Base-by-base conservation (phyloP, 2,888 invertebrate species). In the Lamellibrachia columna region DNA sequence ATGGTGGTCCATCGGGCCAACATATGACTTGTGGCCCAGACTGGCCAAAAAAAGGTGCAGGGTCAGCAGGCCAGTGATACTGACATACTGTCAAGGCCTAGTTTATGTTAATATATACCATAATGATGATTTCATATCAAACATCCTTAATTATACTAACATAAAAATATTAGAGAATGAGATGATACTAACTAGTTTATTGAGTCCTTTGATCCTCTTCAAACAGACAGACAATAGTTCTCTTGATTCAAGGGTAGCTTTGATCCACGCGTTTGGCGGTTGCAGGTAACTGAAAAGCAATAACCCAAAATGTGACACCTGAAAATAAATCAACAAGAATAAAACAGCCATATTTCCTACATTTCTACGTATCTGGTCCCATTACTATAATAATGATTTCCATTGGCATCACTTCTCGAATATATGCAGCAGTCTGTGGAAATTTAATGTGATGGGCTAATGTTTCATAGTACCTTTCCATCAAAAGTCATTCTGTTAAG, bases 121-220 rank as follows among this genome's bases (percentile, higher is more conserved):
- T 40, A 40, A 40, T 40, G 40, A 0, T 40, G 40, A 40, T 40
- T 40, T 40, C 40, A 40, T 40, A 40, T 40, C 40, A 40, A 40
- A 40, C 40, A 40, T 40, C 40, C 40, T 40, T 40, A 40, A 40
- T 40, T 40, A 40, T 40, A 40, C 40, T 40, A 40, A 40, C 40
- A 40, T 40, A 40, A 40, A 40, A 40, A 40, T 40, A 40, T 40
- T 40, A 40, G 40, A 40, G 40, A 40, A 40, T 40, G 40, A 40
- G 53, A 75, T 53, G 22, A 53, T 91, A 53, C 22, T 22, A 91
- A 91, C 92, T 93, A 96, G 97, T 95, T 96, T 97, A 95, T 97
- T 98, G 8, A 99, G 97, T 0, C 98, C 98, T 96, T 98, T 99
- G 53, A 99, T 96, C 96, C 98, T 98, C 96, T 99, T 99, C 92